Conservation (phyloP, 2,888 invertebrate genomes). For the Caenorhabditis sinica region DNA sequence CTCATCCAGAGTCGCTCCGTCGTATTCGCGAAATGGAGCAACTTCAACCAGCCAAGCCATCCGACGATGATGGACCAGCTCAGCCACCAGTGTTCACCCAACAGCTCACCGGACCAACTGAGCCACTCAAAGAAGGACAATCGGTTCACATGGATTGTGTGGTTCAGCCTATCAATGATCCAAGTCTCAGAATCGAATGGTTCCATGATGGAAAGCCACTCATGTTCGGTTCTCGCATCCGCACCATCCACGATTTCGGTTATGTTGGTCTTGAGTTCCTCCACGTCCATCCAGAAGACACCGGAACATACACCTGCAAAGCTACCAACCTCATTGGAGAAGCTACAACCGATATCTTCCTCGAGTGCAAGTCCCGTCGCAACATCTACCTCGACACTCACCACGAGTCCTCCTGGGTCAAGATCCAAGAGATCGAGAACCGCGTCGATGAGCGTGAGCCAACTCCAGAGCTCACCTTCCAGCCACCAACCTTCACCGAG, state of each 20-base stretch:
- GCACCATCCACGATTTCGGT: slow-evolving; percentile 98
- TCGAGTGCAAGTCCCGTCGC: slow-evolving; percentile 71
- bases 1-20: slow-evolving; percentile 93
- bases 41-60: slow-evolving; percentile 78
- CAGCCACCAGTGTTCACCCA: slow-evolving; percentile 90
- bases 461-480: slow-evolving; percentile 82
- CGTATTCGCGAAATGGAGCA: slow-evolving; percentile 87
- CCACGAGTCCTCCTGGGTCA: slow-evolving; percentile 94
- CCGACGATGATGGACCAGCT: slow-evolving; percentile 77
- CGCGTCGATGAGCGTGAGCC: slow-evolving; percentile 72
- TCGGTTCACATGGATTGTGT: slow-evolving; percentile 88
- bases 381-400: slow-evolving; percentile 89
- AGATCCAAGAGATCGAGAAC: slow-evolving; percentile 93
- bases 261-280: slow-evolving; percentile 90
- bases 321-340: slow-evolving; percentile 85
- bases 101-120: slow-evolving; percentile 90
- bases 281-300: slow-evolving; percentile 84
- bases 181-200: slow-evolving; percentile 95
- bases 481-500: slow-evolving; percentile 82
- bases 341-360: slow-evolving; percentile 89
- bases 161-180: slow-evolving; percentile 95
- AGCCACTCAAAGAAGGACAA: slow-evolving; percentile 87
- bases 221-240: slow-evolving; percentile 91
- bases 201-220: slow-evolving; percentile 93
- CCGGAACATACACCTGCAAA: slow-evolving; percentile 85